Conservation (phyloP, 2,797 vertebrate species). For the Sebastes matsubarae region DNA sequence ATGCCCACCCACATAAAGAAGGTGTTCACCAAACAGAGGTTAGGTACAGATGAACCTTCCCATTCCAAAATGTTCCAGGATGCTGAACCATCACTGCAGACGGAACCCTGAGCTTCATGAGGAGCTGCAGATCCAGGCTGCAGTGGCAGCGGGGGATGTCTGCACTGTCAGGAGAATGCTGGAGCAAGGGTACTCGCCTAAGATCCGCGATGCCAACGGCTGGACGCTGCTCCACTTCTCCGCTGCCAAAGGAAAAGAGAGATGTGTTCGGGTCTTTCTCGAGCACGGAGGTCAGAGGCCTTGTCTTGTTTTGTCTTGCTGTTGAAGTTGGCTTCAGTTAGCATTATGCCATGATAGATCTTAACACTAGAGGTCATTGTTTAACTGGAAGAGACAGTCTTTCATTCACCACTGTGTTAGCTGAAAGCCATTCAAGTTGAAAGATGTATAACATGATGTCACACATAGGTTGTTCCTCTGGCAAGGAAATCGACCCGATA, state of each 20-base stretch:
- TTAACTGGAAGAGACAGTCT: background rate
- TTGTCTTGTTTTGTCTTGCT: background rate
- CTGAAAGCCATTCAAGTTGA: background rate
- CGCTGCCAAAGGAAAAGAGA: conserved; percentile 95
- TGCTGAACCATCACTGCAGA: conserved; percentile 99
- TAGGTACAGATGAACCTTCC: conserved; percentile 82
- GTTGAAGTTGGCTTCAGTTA: background rate
- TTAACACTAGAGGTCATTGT: conserved; percentile 57
- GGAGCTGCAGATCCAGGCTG: conserved; percentile 98
- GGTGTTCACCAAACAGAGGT: conserved; percentile 33
- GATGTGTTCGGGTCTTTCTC: conserved; percentile 96
- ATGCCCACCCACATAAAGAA: background rate
- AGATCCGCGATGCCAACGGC: conserved; percentile 95
- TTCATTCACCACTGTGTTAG: background rate
- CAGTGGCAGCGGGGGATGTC: conserved; percentile 95
- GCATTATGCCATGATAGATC: background rate
- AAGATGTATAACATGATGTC: background rate
- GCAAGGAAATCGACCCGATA: background rate
- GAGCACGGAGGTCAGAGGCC: conserved; percentile 94
- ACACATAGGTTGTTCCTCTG: background rate
- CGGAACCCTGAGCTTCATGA: conserved; percentile 98
- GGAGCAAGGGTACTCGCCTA: conserved; percentile 97
- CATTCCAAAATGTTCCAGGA: conserved; percentile 90
- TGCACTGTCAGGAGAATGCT: conserved; percentile 97
- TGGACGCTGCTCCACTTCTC: conserved; percentile 99